Percentiles rank a stretch among this genome's conserved stretches.
phyloP scores from a whole-genome alignment of 2,797 vertebrate genomes.

The Sebastes oblongus region DNA sequence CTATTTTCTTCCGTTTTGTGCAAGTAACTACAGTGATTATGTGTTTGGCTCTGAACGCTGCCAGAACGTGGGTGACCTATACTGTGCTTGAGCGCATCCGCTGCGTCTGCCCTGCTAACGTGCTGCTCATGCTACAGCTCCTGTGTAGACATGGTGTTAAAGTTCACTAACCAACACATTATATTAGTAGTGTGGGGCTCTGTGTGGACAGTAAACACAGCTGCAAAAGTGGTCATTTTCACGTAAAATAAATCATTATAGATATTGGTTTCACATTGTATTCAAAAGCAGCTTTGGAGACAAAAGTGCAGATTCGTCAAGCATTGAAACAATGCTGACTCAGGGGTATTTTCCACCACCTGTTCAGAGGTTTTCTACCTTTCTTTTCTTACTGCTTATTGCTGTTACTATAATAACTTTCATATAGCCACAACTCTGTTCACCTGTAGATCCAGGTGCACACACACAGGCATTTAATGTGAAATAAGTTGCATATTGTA shows the following conservation, averaged over 20 bases:
- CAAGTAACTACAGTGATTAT: neutral
- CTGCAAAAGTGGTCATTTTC: neutral
- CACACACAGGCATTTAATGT: neutral
- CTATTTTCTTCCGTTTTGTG: neutral
- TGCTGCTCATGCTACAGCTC: neutral
- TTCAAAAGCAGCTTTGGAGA: neutral
- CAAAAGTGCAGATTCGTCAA: neutral
- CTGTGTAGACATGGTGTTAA: neutral
- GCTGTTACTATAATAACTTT: neutral
- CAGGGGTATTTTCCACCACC: neutral
- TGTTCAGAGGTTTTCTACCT: neutral
- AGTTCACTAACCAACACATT: neutral
- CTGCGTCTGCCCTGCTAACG: neutral
- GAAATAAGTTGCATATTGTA: neutral
- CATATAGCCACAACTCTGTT: neutral
- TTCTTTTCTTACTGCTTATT: neutral
- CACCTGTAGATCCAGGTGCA: conserved; percentile 20
- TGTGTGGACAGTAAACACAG: neutral
- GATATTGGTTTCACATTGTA: neutral
- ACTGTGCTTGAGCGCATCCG: neutral
- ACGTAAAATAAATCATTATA: neutral
- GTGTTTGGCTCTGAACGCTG: neutral
- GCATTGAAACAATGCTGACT: neutral
- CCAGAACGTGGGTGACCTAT: neutral
- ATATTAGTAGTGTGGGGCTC: neutral